phyloP scores from a whole-genome alignment of 2,888 invertebrate species.

The Coelinius sp. region DNA sequence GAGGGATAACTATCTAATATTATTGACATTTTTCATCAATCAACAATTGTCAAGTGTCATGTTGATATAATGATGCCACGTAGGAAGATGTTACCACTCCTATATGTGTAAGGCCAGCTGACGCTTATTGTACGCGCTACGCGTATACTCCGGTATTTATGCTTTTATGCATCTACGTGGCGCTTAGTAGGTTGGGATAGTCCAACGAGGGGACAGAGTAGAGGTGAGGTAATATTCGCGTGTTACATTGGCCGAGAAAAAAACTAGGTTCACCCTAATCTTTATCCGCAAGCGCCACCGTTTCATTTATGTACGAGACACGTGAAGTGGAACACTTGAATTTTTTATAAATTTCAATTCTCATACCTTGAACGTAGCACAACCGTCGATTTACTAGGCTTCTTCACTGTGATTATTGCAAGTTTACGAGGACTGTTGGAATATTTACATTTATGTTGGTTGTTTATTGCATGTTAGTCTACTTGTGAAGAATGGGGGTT shows the following conservation, averaged over 20 bases:
- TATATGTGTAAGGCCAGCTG: conserved; percentile 41
- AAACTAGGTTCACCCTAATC: conserved; percentile 18
- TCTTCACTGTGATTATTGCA: background rate
- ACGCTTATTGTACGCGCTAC: conserved; percentile 28
- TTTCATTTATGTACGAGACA: conserved; percentile 57
- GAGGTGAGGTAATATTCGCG: conserved; percentile 6
- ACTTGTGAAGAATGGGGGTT: background rate
- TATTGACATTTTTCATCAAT: too few relatives aligned
- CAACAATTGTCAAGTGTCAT: background rate
- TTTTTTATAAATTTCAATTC: conserved; percentile 50
- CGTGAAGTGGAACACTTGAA: conserved; percentile 59
- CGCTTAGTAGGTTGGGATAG: conserved; percentile 28
- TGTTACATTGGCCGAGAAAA: conserved; percentile 14
- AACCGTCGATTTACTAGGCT: background rate
- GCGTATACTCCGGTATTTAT: conserved; percentile 37
- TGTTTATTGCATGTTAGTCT: background rate
- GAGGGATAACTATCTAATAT: too few relatives aligned
- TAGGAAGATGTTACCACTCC: conserved; percentile 23
- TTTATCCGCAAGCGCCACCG: conserved; percentile 59
- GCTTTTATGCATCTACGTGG: conserved; percentile 36
- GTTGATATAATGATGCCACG: conserved; percentile 7
- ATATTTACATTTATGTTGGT: background rate
- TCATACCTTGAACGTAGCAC: background rate
- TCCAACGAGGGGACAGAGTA: background rate
- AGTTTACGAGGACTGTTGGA: background rate